A percentile compares a stretch with the other conserved stretches of the same genome.
Evolutionary conservation across 2,888 invertebrate genomes (phyloP).

Genomic region (Heteromyza rotundicornis): DNA sequence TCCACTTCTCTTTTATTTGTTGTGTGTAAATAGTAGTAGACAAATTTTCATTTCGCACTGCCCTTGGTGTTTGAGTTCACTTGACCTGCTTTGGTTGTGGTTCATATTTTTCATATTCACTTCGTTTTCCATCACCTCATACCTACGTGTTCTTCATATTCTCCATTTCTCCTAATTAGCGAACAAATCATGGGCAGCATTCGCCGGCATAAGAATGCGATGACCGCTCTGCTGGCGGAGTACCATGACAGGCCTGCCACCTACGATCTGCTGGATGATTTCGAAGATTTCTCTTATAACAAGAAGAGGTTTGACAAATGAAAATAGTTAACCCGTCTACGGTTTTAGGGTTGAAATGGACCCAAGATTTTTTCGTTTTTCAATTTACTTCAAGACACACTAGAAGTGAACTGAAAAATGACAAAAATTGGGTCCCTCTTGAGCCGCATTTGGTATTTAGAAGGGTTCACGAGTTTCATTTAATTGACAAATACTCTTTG

Average conservation of each 20-base stretch:
- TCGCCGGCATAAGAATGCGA: conserved; percentile 72
- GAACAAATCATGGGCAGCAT: conserved; percentile 74
- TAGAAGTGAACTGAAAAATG: too few species aligned
- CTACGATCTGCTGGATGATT: conserved; percentile 52
- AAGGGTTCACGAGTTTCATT: not conserved
- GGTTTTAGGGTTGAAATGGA: too few species aligned
- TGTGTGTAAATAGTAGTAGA: too few species aligned
- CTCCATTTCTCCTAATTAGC: conserved; percentile 53
- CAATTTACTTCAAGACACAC: not conserved
- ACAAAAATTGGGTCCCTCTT: not conserved
- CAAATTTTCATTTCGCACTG: too few species aligned
- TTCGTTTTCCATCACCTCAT: not conserved
- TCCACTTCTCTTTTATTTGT: not conserved
- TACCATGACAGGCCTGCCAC: conserved; percentile 66
- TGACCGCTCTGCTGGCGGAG: conserved; percentile 74
- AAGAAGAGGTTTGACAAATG: conserved; percentile 48
- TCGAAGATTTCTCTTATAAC: conserved; percentile 53
- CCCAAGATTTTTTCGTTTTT: not conserved
- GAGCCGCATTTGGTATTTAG: not conserved
- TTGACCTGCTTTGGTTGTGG: too few species aligned
- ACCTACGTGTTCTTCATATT: not conserved
- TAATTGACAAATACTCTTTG: too few species aligned
- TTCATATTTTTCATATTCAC: not conserved
- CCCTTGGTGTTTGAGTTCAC: too few species aligned
- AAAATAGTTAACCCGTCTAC: not conserved